Percentiles rank a stretch among this genome's conserved stretches.
Evolutionary conservation across 2,888 invertebrate species (phyloP).

Genomic region (Piscicola geometra): DNA sequence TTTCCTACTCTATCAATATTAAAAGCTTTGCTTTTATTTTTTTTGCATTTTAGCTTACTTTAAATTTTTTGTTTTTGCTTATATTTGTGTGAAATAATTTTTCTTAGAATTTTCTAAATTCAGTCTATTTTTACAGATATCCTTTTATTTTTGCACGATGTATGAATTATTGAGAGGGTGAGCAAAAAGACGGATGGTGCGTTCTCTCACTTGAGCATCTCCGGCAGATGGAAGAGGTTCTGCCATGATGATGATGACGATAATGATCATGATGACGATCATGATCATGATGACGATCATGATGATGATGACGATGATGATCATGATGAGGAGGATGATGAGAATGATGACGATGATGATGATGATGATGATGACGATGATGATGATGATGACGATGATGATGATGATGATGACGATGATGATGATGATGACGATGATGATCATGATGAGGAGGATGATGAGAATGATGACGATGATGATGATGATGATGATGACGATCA

Average conservation of each 20-base stretch:
- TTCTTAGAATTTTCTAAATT: too few relatives aligned
- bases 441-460: slow-evolving; percentile 25
- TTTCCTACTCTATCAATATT: too few relatives aligned
- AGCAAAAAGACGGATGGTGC: neutral
- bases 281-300: neutral
- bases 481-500: slow-evolving; percentile 27
- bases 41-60: too few relatives aligned
- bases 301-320: slow-evolving; percentile 16
- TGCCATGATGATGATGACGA: slow-evolving; percentile 10
- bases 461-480: slow-evolving; percentile 25
- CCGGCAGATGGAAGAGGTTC: too few relatives aligned
- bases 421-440: slow-evolving; percentile 1
- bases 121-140: neutral
- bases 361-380: neutral
- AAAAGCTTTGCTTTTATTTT: too few relatives aligned
- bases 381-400: slow-evolving; percentile 8
- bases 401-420: neutral
- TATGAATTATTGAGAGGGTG: slow-evolving; percentile 12
- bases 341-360: slow-evolving; percentile 2
- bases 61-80: too few relatives aligned
- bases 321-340: neutral
- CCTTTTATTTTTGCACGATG: neutral
- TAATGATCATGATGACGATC: slow-evolving; percentile 5
- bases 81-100: too few relatives aligned
- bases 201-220: too few relatives aligned